Evolutionary conservation across 2,888 invertebrate species (phyloP).

Genomic region (Stegana nigrithorax): DNA sequence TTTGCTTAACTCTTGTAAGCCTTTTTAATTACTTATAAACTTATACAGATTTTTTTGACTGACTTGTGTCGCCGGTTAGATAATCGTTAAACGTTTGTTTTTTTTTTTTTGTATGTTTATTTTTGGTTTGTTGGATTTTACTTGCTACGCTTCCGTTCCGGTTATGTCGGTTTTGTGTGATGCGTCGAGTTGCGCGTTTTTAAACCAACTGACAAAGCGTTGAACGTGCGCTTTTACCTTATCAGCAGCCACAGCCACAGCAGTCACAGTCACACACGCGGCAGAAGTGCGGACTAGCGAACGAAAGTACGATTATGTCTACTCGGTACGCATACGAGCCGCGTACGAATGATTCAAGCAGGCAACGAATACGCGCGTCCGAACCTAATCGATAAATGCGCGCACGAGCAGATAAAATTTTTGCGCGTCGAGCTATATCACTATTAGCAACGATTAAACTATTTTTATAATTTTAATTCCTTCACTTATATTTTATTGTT

Average conservation of each 20-base stretch:
- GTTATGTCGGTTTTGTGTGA: constrained; percentile 33
- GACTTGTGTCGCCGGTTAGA: constrained; percentile 38
- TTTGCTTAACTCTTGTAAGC: background rate
- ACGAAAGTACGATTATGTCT: too few relatives aligned
- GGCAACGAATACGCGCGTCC: too few relatives aligned
- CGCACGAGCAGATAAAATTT: constrained; percentile 7
- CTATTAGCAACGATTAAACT: background rate
- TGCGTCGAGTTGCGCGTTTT: constrained; percentile 50
- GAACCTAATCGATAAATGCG: background rate
- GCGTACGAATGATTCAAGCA: background rate
- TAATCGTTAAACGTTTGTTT: constrained; percentile 36
- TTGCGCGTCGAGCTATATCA: background rate
- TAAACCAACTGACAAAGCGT: constrained; percentile 53
- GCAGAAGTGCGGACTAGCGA: too few relatives aligned
- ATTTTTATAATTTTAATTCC: background rate
- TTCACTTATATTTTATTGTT: background rate
- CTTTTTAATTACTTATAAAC: background rate
- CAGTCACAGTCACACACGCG: too few relatives aligned
- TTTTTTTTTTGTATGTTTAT: background rate
- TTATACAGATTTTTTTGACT: constrained; percentile 9
- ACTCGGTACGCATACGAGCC: too few relatives aligned
- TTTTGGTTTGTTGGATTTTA: too few relatives aligned
- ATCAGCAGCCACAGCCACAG: constrained; percentile 34
- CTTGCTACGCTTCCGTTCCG: constrained; percentile 15
- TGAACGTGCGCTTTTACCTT: constrained; percentile 57